Evolutionary conservation across 1,140 invertebrate species (phyloP).

Genomic region (Platorchestia sp.): DNA sequence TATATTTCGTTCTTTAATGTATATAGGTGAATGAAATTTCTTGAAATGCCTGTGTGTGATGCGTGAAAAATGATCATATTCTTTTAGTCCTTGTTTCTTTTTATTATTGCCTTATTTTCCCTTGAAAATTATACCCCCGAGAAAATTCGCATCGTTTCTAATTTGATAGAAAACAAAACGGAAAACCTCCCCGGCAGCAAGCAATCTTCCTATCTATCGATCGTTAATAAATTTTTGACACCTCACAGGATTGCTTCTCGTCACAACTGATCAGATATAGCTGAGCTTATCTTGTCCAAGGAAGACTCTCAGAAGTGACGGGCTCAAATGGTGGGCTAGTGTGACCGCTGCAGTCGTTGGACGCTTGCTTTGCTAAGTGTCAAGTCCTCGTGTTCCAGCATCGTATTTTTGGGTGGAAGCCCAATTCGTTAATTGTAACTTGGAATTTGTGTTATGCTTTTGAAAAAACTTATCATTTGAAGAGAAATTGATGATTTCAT

Average conservation of each 20-base stretch:
- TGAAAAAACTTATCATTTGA: no score
- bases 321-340: neutral
- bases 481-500: no score
- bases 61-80: neutral
- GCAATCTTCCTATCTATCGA: constrained; percentile 22
- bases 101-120: neutral
- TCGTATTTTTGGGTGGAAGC: no score
- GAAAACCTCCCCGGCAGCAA: neutral
- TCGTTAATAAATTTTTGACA: constrained; percentile 33
- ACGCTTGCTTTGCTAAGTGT: no score
- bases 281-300: neutral
- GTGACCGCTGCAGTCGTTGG: neutral
- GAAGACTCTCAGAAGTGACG: neutral
- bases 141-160: neutral
- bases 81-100: neutral
- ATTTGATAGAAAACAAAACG: neutral
- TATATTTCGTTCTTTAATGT: no score
- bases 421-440: no score
- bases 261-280: neutral
- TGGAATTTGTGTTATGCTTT: no score
- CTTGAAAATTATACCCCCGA: neutral
- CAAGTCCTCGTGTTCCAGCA: no score
- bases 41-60: neutral
- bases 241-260: constrained; percentile 41
- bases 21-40: neutral